These are phyloP conservation scores for Drosophila colorata DNA, from an alignment of 2,888 invertebrate genomes.

Conservation along the genomic window DNA sequence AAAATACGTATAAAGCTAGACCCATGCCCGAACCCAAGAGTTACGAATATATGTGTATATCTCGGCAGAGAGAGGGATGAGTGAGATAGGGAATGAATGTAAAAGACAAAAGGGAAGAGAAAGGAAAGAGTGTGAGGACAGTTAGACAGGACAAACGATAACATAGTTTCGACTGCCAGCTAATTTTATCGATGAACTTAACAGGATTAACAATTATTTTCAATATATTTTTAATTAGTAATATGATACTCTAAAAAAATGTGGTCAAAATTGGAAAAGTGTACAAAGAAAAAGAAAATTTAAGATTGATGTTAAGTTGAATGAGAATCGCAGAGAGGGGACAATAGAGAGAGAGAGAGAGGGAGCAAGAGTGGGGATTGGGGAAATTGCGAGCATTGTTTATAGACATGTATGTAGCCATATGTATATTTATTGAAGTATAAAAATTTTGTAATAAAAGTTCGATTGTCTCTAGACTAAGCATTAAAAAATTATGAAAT, in stretches of 20 bases:
- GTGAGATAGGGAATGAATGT: background rate
- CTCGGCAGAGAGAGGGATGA: constrained; percentile 6
- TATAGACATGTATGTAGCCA: constrained; percentile 50
- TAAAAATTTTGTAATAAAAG: constrained; percentile 69
- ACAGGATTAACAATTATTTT: too few relatives aligned
- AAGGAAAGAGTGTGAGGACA: background rate
- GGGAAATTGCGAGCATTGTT: constrained; percentile 31
- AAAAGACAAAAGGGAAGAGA: background rate
- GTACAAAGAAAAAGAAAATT: background rate
- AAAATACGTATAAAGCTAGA: constrained; percentile 72
- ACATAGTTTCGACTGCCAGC: constrained; percentile 7
- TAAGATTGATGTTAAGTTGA: constrained; percentile 4
- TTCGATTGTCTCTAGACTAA: constrained; percentile 43
- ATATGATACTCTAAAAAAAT: background rate
- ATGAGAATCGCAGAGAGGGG: constrained; percentile 21
- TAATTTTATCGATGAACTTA: constrained; percentile 11
- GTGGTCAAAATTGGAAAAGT: background rate
- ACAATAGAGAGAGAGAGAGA: background rate
- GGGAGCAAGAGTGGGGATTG: background rate
- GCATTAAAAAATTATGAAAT: constrained; percentile 52
- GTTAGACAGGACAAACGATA: constrained; percentile 11
- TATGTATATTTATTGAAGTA: constrained; percentile 73
- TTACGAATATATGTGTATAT: constrained; percentile 50
- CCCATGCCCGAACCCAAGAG: constrained; percentile 73
- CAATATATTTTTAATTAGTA: background rate